A percentile compares a stretch with the other conserved stretches of the same genome.
Evolutionary conservation across 1,140 invertebrate species (phyloP).

Genomic region (Stenopsyche tienmushanensis): DNA sequence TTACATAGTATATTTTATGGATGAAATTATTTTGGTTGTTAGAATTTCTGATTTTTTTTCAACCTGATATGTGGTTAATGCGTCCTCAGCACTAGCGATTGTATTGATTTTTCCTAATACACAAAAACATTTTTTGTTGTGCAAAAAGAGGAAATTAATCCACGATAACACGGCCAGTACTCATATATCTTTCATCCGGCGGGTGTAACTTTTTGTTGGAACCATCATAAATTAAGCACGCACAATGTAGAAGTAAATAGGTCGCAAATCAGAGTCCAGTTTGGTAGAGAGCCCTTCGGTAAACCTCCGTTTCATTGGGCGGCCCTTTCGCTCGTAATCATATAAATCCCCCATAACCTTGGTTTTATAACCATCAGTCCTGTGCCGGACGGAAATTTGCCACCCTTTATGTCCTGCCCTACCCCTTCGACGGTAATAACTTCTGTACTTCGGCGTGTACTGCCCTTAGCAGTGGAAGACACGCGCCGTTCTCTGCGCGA

Average conservation of each 20-base stretch:
- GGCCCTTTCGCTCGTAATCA: constrained; percentile 39
- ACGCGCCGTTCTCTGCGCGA: neutral
- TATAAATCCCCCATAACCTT: constrained; percentile 41
- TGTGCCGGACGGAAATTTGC: constrained; percentile 38
- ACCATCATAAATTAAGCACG: constrained; percentile 13
- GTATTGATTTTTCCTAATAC: no score
- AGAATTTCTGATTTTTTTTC: no score
- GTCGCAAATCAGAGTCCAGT: constrained; percentile 37
- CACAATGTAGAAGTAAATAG: constrained; percentile 30
- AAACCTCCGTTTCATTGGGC: constrained; percentile 16
- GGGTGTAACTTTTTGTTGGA: no score
- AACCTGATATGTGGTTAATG: no score
- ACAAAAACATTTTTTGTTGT: no score
- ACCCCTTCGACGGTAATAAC: constrained; percentile 25
- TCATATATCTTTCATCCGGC: no score
- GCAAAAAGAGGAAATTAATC: no score
- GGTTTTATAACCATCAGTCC: constrained; percentile 38
- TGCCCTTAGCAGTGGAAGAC: neutral
- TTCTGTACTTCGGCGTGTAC: constrained; percentile 19
- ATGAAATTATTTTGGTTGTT: no score
- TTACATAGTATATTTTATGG: no score
- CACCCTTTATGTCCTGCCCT: constrained; percentile 29
- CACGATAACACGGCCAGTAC: no score
- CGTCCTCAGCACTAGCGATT: no score
- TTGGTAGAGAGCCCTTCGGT: constrained; percentile 1